Evolutionary conservation across 2,113 vertebrate species (phyloP).

Genomic region (Pollimyrus isidori): DNA sequence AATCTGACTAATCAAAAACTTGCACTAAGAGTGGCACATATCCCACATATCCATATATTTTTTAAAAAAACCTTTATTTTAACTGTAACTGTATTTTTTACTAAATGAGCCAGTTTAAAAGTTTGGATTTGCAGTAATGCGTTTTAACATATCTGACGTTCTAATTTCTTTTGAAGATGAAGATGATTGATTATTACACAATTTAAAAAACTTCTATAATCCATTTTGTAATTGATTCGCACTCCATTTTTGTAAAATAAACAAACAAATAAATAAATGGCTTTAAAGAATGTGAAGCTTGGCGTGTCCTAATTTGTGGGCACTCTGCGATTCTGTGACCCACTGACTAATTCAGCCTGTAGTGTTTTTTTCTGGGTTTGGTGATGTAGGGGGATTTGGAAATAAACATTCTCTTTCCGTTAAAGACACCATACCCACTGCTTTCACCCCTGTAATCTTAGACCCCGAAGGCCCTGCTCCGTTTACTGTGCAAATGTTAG

Average conservation of each 20-base stretch:
- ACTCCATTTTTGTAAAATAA: neutral
- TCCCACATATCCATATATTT: neutral
- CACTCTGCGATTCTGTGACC: neutral
- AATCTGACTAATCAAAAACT: neutral
- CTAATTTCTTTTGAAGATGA: neutral
- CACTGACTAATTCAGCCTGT: neutral
- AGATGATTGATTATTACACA: neutral
- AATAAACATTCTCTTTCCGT: neutral
- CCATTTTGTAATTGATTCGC: neutral
- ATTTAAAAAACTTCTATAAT: neutral
- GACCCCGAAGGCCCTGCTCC: neutral
- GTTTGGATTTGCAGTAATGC: neutral
- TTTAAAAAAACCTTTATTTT: neutral
- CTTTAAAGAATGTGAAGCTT: neutral
- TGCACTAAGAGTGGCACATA: neutral
- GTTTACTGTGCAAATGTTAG: conserved; percentile 3
- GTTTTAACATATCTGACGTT: neutral
- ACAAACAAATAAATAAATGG: neutral
- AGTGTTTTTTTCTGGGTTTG: neutral
- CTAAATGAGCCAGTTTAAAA: neutral
- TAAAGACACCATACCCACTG: neutral
- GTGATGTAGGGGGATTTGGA: neutral
- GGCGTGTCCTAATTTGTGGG: neutral
- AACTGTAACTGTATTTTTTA: neutral
- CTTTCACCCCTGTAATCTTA: neutral